Conservation (phyloP, 37 sponge, comb jelly and placozoan species). For the Ephydatia muelleri region DNA sequence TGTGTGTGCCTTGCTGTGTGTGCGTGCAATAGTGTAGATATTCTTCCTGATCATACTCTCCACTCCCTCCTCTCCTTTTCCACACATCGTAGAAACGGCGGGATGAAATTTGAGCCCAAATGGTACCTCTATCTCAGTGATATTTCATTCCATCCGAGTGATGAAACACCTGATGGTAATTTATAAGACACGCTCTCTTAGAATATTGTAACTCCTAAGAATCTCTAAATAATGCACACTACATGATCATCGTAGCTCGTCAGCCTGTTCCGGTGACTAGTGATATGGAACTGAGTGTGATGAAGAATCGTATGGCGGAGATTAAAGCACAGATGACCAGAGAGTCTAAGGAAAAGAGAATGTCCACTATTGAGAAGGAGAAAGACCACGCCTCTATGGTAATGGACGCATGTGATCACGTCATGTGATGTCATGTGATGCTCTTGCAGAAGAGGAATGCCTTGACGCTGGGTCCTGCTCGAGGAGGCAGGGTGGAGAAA, state of each 20-base stretch:
- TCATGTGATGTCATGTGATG: not conserved
- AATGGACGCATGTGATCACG: not conserved
- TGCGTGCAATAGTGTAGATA: not conserved
- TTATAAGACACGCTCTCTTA: not conserved
- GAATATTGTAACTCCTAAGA: not conserved
- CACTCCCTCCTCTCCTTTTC: slow-evolving; percentile 4
- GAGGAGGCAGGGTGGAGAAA: slow-evolving; percentile 28
- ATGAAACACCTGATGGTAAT: slow-evolving; percentile 25
- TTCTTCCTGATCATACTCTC: not conserved
- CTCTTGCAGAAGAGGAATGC: not conserved
- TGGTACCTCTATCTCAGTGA: slow-evolving; percentile 83
- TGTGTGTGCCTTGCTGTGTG: not conserved
- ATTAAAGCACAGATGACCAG: slow-evolving; percentile 63
- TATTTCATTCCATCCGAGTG: slow-evolving; percentile 58
- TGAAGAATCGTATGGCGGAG: slow-evolving; percentile 76
- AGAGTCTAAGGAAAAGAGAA: slow-evolving; percentile 20
- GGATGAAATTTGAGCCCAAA: slow-evolving; percentile 78
- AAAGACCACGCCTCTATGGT: slow-evolving; percentile 13
- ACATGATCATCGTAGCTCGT: slow-evolving; percentile 14
- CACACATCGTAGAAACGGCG: slow-evolving; percentile 10
- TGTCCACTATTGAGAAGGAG: slow-evolving; percentile 20
- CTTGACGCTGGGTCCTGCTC: not conserved
- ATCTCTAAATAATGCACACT: not conserved
- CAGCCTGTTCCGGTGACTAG: slow-evolving; percentile 76
- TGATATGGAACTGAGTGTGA: slow-evolving; percentile 68